Percentiles rank a stretch among this genome's conserved stretches.
These are phyloP conservation scores for Platichthys flesus DNA, from an alignment of 2,113 vertebrate genomes.

Conservation along the genomic window DNA sequence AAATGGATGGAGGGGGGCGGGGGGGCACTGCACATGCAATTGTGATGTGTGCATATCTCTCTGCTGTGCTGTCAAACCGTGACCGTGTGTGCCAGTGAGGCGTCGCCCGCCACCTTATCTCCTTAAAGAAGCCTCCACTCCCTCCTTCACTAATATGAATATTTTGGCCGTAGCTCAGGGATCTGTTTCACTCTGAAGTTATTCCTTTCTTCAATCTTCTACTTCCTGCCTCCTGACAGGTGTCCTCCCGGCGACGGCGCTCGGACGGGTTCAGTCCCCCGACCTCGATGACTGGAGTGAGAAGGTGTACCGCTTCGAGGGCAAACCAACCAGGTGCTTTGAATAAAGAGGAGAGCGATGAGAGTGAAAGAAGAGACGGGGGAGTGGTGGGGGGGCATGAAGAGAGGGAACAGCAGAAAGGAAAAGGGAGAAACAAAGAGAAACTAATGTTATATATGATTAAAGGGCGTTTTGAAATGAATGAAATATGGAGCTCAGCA, in stretches of 20 bases:
- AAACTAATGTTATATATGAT: no score
- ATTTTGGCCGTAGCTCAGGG: slow-evolving; percentile 24
- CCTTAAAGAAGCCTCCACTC: slow-evolving; percentile 47
- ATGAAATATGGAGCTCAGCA: no score
- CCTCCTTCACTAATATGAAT: slow-evolving; percentile 26
- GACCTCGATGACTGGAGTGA: slow-evolving; percentile 90
- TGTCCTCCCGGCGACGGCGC: slow-evolving; percentile 80
- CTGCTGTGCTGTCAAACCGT: slow-evolving; percentile 26
- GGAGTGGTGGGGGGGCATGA: no score
- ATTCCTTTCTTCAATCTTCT: slow-evolving; percentile 4
- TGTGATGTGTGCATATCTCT: no score
- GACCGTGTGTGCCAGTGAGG: slow-evolving; percentile 19
- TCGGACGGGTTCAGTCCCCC: slow-evolving; percentile 87
- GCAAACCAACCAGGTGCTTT: slow-evolving; percentile 84
- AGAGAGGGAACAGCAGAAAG: no score
- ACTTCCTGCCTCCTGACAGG: slow-evolving; percentile 71
- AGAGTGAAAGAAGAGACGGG: no score
- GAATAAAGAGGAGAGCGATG: neutral
- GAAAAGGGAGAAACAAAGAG: no score
- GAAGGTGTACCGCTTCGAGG: slow-evolving; percentile 89
- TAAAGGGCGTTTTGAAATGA: no score
- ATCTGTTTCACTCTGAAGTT: slow-evolving; percentile 2
- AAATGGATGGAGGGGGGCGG: no score
- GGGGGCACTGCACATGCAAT: no score
- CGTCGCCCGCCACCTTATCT: slow-evolving; percentile 55